These are phyloP conservation scores for Cyclura pinguis DNA, from an alignment of 2,797 vertebrate species.

Conservation along the genomic window DNA sequence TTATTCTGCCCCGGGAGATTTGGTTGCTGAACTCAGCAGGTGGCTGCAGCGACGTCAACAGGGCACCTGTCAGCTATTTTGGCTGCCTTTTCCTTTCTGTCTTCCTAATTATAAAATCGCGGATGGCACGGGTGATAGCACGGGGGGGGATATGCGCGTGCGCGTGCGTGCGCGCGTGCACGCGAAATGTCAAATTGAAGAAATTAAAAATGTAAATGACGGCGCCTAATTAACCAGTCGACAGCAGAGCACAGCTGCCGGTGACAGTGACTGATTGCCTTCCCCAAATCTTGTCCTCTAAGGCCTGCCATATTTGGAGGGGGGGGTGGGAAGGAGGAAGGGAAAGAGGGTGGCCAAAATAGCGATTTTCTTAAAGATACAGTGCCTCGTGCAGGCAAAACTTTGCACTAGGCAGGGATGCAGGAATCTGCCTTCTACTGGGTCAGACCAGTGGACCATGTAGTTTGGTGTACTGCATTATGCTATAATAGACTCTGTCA, in stretches of 20 bases:
- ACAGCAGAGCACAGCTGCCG: slow-evolving; percentile 91
- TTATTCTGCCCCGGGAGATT: slow-evolving; percentile 49
- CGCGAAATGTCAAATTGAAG: slow-evolving; percentile 87
- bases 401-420: background rate
- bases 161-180: slow-evolving; percentile 53
- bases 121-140: slow-evolving; percentile 67
- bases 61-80: slow-evolving; percentile 76
- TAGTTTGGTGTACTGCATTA: no score
- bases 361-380: slow-evolving; percentile 66
- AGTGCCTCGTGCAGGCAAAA: background rate
- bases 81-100: slow-evolving; percentile 67
- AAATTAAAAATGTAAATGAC: slow-evolving; percentile 98
- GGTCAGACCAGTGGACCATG: background rate
- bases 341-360: slow-evolving; percentile 64
- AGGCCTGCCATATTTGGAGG: slow-evolving; percentile 63
- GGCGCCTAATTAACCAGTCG: slow-evolving; percentile 93
- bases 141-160: background rate
- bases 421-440: background rate
- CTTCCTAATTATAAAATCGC: slow-evolving; percentile 79
- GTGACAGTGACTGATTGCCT: slow-evolving; percentile 95
- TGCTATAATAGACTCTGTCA: no score
- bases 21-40: slow-evolving; percentile 56
- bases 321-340: slow-evolving; percentile 51
- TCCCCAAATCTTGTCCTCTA: slow-evolving; percentile 79
- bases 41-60: slow-evolving; percentile 42